Conservation (phyloP, 2,113 vertebrate species). For the Phylloscopus whistleri region DNA sequence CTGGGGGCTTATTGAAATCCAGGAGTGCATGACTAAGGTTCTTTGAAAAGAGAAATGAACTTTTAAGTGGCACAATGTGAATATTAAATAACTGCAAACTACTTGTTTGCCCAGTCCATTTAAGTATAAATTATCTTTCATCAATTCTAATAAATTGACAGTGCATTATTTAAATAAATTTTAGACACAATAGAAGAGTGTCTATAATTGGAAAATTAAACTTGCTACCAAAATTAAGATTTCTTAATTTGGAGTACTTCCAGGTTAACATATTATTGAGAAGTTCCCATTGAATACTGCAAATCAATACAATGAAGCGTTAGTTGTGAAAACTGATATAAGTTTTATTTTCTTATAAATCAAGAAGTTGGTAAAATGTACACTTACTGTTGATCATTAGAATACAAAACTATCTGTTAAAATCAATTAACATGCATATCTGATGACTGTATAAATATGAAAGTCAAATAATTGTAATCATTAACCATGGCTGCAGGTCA, state of each 20-base stretch:
- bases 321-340: background rate
- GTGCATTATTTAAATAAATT: background rate
- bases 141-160: background rate
- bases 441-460: slow-evolving; percentile 62
- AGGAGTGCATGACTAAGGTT: background rate
- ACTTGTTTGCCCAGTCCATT: background rate
- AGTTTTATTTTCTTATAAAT: slow-evolving; percentile 32
- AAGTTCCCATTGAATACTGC: background rate
- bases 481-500: slow-evolving; percentile 65
- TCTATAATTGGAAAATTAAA: background rate
- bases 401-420: slow-evolving; percentile 60
- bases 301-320: background rate
- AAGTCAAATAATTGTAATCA: slow-evolving; percentile 64
- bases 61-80: background rate
- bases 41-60: background rate
- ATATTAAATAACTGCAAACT: background rate
- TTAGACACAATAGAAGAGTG: background rate
- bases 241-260: background rate
- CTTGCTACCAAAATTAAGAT: background rate
- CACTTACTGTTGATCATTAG: slow-evolving; percentile 3
- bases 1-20: background rate
- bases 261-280: background rate
- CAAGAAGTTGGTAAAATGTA: slow-evolving; percentile 5
- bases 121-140: background rate
- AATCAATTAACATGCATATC: slow-evolving; percentile 62